Base-by-base conservation (phyloP, 2,888 invertebrate genomes). In the Cephalotes varians region DNA sequence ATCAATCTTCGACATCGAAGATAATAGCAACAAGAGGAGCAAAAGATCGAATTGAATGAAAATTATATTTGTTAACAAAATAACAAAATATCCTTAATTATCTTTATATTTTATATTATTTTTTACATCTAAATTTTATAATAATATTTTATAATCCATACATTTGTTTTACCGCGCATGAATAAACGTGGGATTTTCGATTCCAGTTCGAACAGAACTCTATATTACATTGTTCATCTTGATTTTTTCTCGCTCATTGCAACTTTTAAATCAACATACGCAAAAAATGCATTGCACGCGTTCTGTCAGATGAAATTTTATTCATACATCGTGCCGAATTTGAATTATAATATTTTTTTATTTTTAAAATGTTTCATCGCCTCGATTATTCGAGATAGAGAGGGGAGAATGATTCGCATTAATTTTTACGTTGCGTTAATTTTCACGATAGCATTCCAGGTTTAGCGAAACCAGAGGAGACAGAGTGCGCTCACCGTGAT, bases 321-420 rank as follows among this genome's bases (percentile, higher is more conserved):
- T 82, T 85, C 85, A 82, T 85, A 31, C 64, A 86, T 56, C 12
- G 15, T 86, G 87, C 87, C 86, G 12, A 31, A 89, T 90, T 89
- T 87, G 87, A 87, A 90, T 90, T 91, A 91, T 92, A 91, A 91
- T 90, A 89, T 84, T 88, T 87, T 92, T 91, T 90, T 86, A 85
- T 83, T 86, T 86, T 85, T 85, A 89, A 90, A 91, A 90, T 86
- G 88, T 88, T 89, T 87, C 91, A 82, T 82, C 73, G 51, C 34
- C 54, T 81, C 77, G 83, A 85, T 88, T 86, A 86, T 15, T 0
- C 73, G 62, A 18, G 31, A 34, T 64, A 47, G 34, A 18, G 37
- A 21, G 18, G 10, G 9, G 10, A 25, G 25, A 31, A 34, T 44
- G 25, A 10, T 10, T 21, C 5, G 28, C 40, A 25, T 76, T 64